A percentile compares a stretch with the other conserved stretches of the same genome.
Evolutionary conservation across 2,113 vertebrate genomes (phyloP).

Genomic region (Lipophrys pholis): DNA sequence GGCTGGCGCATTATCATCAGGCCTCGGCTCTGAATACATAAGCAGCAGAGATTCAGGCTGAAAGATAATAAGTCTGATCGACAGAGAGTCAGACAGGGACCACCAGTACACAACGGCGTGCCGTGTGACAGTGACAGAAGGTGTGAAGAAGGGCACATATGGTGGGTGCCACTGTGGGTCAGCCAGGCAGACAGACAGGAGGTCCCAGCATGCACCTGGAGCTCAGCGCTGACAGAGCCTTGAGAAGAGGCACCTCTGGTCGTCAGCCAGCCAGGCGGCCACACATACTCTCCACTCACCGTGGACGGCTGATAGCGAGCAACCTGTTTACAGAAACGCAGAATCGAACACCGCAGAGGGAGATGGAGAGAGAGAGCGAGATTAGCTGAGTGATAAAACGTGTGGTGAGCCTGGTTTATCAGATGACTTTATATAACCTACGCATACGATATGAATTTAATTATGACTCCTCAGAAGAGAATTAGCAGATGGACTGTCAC

Average conservation of each 20-base stretch:
- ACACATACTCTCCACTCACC: constrained; percentile 25
- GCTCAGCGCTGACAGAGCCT: constrained; percentile 60
- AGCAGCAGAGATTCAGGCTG: background rate
- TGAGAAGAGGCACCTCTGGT: constrained; percentile 36
- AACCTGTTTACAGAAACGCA: constrained; percentile 35
- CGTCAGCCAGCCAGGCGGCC: constrained; percentile 29
- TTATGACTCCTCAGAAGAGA: constrained; percentile 62
- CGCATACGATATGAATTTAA: constrained; percentile 65
- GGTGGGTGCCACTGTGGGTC: constrained; percentile 77
- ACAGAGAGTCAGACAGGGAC: constrained; percentile 43
- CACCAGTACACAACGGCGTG: constrained; percentile 35
- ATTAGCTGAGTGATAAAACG: constrained; percentile 19
- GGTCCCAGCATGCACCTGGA: constrained; percentile 74
- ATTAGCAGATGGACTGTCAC: constrained; percentile 58
- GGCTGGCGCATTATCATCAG: background rate
- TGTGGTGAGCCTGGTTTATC: constrained; percentile 22
- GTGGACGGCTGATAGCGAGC: constrained; percentile 10
- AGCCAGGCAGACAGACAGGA: constrained; percentile 75
- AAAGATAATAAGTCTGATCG: constrained; percentile 36
- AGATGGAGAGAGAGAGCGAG: constrained; percentile 25
- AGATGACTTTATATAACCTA: constrained; percentile 64
- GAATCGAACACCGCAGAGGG: constrained; percentile 11
- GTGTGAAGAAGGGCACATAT: constrained; percentile 78
- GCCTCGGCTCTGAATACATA: background rate
- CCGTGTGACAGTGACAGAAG: constrained; percentile 79